Conservation (phyloP, 2,113 vertebrate species). For the Anhinga anhinga region DNA sequence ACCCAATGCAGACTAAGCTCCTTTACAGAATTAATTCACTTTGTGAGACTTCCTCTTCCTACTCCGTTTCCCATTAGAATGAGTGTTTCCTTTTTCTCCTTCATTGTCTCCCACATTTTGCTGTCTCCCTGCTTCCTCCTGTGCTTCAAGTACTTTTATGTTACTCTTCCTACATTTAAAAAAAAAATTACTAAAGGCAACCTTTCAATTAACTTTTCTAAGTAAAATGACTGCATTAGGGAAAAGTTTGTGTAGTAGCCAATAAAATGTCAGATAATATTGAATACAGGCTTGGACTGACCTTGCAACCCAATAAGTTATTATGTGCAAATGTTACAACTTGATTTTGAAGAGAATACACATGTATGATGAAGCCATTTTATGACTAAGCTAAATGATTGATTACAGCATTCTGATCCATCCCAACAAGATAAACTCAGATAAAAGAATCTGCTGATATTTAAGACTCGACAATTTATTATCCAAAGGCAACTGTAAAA, state of each 20-base stretch:
- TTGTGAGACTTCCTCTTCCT: not conserved
- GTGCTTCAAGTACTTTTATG: not conserved
- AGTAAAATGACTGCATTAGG: conserved; percentile 66
- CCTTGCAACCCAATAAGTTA: conserved; percentile 66
- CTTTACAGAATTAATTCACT: not conserved
- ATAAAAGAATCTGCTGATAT: conserved; percentile 76
- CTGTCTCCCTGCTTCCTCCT: not conserved
- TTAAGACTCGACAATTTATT: conserved; percentile 73
- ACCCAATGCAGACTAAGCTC: not conserved
- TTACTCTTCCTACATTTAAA: not conserved
- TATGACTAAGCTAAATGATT: conserved; percentile 64
- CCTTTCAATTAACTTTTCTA: conserved; percentile 64
- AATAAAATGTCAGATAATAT: conserved; percentile 74
- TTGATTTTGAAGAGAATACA: conserved; percentile 74
- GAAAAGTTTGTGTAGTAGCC: conserved; percentile 66
- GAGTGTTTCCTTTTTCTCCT: not conserved
- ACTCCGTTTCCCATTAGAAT: not conserved
- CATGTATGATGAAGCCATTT: conserved; percentile 69
- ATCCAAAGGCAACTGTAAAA: conserved; percentile 64
- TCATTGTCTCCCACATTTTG: not conserved
- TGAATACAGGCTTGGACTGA: conserved; percentile 57
- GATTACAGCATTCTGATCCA: conserved; percentile 60
- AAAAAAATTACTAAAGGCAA: conserved; percentile 17
- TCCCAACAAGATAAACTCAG: conserved; percentile 72
- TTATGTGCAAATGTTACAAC: conserved; percentile 72